phyloP scores from a whole-genome alignment of 2,888 invertebrate species.

The Globia sparganii region DNA sequence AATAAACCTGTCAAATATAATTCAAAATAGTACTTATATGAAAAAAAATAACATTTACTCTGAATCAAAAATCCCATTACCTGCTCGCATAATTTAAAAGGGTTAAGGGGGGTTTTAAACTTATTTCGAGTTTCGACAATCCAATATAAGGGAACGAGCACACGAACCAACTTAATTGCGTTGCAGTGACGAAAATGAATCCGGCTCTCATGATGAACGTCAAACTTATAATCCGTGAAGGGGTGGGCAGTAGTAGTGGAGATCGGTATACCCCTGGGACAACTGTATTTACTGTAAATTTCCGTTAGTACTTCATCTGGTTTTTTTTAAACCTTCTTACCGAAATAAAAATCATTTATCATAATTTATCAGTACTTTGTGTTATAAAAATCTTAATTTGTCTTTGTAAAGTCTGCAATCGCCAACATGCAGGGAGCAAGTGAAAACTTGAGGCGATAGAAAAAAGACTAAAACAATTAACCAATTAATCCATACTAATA shows the following conservation, averaged over 20 bases:
- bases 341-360: background rate
- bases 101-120: slow-evolving; percentile 21
- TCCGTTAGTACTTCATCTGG: background rate
- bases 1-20: too few species aligned
- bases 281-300: background rate
- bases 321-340: background rate
- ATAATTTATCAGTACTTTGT: too few species aligned
- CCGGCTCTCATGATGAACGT: slow-evolving; percentile 16
- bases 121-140: slow-evolving; percentile 49
- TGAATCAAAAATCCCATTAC: slow-evolving; percentile 33
- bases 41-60: background rate
- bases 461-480: too few species aligned
- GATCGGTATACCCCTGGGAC: background rate
- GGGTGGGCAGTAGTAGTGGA: slow-evolving; percentile 14
- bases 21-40: too few species aligned
- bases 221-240: slow-evolving; percentile 9
- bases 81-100: slow-evolving; percentile 31
- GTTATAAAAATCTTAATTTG: background rate
- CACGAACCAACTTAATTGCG: slow-evolving; percentile 38
- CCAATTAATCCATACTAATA: too few species aligned
- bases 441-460: background rate
- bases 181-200: slow-evolving; percentile 39
- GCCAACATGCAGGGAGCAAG: background rate
- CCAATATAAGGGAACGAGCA: slow-evolving; percentile 27
- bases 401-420: background rate